Base-by-base conservation (phyloP, 2,888 invertebrate genomes). In the Trichopria drosophilae region DNA sequence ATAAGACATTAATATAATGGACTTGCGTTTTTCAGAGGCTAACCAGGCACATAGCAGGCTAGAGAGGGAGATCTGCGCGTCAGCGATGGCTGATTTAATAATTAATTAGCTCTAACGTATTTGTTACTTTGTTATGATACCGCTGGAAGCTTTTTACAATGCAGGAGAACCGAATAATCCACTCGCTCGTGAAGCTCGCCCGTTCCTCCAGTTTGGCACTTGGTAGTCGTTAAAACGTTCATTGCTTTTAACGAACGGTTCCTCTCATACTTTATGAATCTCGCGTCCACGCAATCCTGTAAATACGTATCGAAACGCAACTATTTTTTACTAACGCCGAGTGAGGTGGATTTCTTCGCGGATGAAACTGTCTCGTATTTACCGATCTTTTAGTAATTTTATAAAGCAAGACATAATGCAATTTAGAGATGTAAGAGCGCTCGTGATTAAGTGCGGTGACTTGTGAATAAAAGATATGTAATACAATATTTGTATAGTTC, bases 1-100 rank as follows among this genome's bases (percentile, higher is more conserved):
- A n/a, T n/a, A n/a, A n/a, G n/a, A n/a, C n/a, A n/a, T n/a, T n/a
- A n/a, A n/a, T n/a, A n/a, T n/a, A n/a, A n/a, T n/a, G n/a, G n/a
- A n/a, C n/a, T n/a, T n/a, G n/a, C n/a, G 19, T 10, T 15, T 66
- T 66, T 6, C 68, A 73, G 72, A 71, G 62, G 64, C 64, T 61
- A 67, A 51, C 60, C 49, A 36, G 59, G 54, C 24, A 45, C 40
- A 6, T 60, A 60, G 50, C n/a, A n/a, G n/a, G n/a, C n/a, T n/a
- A n/a, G n/a, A n/a, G n/a, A 57, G 48, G 26, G 59, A 42, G 36
- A 7, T 58, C 56, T 16, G 26, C 23, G 28, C 55, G 49, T 51
- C 48, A 40, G 46, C 45, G 51, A 51, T 53, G 44, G 40, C 52
- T 43, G 45, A 51, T 49, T 47, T 58, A 62, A 55, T 55, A 58